Evolutionary conservation across 2,888 invertebrate genomes (phyloP).

Genomic region (Habrosyne pyritoides): DNA sequence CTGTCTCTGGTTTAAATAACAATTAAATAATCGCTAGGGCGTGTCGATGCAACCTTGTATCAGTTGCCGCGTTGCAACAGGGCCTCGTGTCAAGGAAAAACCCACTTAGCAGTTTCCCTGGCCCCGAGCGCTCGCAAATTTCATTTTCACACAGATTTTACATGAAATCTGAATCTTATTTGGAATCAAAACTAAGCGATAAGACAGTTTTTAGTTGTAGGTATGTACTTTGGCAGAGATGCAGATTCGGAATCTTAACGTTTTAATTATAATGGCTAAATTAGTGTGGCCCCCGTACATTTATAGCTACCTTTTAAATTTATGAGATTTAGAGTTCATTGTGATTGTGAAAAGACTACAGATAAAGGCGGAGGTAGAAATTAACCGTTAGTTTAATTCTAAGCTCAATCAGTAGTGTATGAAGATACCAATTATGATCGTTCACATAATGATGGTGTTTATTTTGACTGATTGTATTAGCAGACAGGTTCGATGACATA

Average conservation of each 20-base stretch:
- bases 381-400: no score
- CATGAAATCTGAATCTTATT: background rate
- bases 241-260: no score
- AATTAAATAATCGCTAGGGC: slow-evolving; percentile 82
- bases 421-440: no score
- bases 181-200: background rate
- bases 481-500: slow-evolving; percentile 48
- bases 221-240: no score
- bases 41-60: slow-evolving; percentile 80
- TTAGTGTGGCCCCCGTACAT: no score
- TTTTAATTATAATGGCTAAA: background rate
- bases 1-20: slow-evolving; percentile 74
- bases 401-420: no score
- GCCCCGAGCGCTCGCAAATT: slow-evolving; percentile 61
- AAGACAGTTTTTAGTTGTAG: background rate
- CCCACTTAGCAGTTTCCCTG: slow-evolving; percentile 81
- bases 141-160: slow-evolving; percentile 42
- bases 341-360: no score
- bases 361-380: no score
- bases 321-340: no score
- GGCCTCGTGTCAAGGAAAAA: slow-evolving; percentile 81
- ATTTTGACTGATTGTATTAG: slow-evolving; percentile 28
- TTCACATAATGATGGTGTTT: slow-evolving; percentile 12
- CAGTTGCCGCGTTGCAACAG: slow-evolving; percentile 79
- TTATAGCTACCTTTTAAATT: no score